phyloP scores from a whole-genome alignment of 1,140 invertebrate species.

The Drosophila neocordata region DNA sequence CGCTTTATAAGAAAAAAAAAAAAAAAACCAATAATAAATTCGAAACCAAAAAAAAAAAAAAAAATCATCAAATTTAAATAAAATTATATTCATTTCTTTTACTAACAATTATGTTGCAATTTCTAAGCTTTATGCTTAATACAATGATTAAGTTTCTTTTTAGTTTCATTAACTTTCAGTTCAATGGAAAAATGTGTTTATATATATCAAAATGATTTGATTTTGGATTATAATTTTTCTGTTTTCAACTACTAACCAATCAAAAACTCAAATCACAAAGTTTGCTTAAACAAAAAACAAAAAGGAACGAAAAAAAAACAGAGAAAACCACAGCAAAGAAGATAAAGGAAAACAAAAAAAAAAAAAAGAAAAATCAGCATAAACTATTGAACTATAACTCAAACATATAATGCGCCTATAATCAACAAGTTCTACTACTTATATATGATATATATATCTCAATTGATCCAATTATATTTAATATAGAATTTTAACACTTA shows the following conservation, averaged over 20 bases:
- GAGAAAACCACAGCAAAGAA: slow-evolving; percentile 9
- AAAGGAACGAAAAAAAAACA: not conserved
- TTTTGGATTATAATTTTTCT: slow-evolving; percentile 46
- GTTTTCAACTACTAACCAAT: slow-evolving; percentile 73
- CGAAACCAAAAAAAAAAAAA: slow-evolving; percentile 4
- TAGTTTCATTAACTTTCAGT: slow-evolving; percentile 37
- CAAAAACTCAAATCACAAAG: slow-evolving; percentile 67
- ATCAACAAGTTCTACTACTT: slow-evolving; percentile 33
- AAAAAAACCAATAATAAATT: slow-evolving; percentile 15
- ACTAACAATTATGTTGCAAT: slow-evolving; percentile 70
- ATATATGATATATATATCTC: not conserved
- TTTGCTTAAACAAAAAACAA: slow-evolving; percentile 56
- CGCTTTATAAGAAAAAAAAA: slow-evolving; percentile 49
- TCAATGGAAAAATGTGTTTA: slow-evolving; percentile 15
- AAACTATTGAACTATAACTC: slow-evolving; percentile 53
- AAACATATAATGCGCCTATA: slow-evolving; percentile 60
- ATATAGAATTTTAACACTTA: slow-evolving; percentile 27
- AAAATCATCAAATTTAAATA: slow-evolving; percentile 26
- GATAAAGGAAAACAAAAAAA: slow-evolving; percentile 20
- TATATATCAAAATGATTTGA: slow-evolving; percentile 14
- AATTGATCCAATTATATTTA: not conserved
- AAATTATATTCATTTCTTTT: slow-evolving; percentile 45
- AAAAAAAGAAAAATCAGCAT: slow-evolving; percentile 38
- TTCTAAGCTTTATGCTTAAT: slow-evolving; percentile 76
- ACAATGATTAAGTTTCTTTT: slow-evolving; percentile 34